Conservation (phyloP, 2,797 vertebrate genomes). For the Serranus cabrilla region DNA sequence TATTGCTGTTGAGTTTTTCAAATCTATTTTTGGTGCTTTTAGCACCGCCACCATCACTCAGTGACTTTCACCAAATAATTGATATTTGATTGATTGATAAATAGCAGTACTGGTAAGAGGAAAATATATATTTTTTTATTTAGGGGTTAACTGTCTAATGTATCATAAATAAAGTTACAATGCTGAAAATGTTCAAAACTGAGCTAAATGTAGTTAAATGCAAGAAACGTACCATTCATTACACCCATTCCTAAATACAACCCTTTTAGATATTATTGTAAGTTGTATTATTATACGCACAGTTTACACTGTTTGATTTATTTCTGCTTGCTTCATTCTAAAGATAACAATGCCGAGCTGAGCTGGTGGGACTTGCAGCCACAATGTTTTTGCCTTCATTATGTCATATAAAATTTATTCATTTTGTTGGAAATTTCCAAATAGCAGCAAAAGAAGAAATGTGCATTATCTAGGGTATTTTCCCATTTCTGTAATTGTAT, state of each 20-base stretch:
- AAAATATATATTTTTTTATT: too few species aligned
- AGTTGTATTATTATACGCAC: too few species aligned
- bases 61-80: too few species aligned
- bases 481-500: neutral
- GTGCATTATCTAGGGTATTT: neutral
- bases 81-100: too few species aligned
- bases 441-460: neutral
- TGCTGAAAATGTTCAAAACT: neutral
- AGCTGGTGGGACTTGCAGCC: too few species aligned
- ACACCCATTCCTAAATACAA: neutral
- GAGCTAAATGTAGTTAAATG: neutral
- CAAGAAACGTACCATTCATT: constrained; percentile 1
- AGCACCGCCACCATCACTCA: too few species aligned
- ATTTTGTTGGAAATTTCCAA: neutral
- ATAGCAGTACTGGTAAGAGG: too few species aligned
- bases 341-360: neutral
- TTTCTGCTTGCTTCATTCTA: neutral
- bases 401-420: neutral
- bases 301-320: neutral
- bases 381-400: neutral
- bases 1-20: too few species aligned
- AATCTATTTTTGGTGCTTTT: too few species aligned
- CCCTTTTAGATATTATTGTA: neutral
- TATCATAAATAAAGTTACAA: too few species aligned
- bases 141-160: too few species aligned